phyloP scores from a whole-genome alignment of 1,140 invertebrate species.

The Goniozus legneri region DNA sequence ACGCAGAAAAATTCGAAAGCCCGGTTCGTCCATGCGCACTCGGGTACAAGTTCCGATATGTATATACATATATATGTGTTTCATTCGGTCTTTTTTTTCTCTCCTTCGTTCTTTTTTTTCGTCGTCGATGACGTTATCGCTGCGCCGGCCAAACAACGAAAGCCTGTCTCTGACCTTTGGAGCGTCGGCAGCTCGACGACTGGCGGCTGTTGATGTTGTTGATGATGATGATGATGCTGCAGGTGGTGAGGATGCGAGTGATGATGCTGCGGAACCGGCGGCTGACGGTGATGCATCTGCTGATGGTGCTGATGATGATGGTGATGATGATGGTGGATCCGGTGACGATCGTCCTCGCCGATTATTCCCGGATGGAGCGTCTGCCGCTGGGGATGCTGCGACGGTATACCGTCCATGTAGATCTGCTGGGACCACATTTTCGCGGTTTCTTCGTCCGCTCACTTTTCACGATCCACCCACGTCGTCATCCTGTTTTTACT shows the following conservation, averaged over 20 bases:
- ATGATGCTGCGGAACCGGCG: conserved; percentile 1
- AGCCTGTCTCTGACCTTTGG: neutral
- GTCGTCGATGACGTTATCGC: too few species aligned
- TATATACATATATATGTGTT: too few species aligned
- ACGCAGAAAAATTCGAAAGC: too few species aligned
- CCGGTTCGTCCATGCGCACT: too few species aligned
- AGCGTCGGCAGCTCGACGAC: neutral
- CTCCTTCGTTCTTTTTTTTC: too few species aligned
- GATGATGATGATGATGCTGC: conserved; percentile 11
- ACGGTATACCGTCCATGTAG: neutral
- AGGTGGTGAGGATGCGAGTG: neutral
- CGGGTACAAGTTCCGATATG: too few species aligned
- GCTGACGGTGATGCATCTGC: conserved; percentile 12
- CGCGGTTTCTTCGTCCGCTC: too few species aligned
- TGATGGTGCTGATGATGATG: conserved; percentile 15
- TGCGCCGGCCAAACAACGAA: too few species aligned
- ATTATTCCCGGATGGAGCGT: conserved; percentile 14
- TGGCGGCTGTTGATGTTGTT: neutral
- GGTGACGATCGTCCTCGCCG: conserved; percentile 5
- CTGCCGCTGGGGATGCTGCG: conserved; percentile 12
- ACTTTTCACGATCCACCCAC: too few species aligned
- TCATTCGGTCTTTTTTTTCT: too few species aligned
- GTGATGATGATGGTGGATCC: conserved; percentile 10
- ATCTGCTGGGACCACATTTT: conserved; percentile 1
- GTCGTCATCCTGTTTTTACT: too few species aligned